Evolutionary conservation across 2,113 vertebrate species (phyloP).

Genomic region (Madoqua kirkii): DNA sequence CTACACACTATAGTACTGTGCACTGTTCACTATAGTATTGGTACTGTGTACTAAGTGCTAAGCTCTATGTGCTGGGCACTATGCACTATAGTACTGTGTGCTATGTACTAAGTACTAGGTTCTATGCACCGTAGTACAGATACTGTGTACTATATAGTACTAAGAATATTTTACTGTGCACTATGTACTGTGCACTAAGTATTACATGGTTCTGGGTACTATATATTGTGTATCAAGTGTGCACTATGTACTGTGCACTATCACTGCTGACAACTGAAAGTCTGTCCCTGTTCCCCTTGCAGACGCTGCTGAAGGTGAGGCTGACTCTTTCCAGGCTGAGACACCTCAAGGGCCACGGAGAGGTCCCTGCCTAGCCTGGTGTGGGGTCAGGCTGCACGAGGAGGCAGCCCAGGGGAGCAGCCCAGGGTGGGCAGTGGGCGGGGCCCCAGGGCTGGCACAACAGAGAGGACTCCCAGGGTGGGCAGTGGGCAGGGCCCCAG

Average conservation of each 20-base stretch:
- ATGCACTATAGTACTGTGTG: not conserved
- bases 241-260: not conserved
- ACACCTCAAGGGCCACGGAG: not conserved
- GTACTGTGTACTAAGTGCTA: not conserved
- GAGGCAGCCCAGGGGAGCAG: not conserved
- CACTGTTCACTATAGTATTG: not conserved
- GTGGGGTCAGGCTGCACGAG: not conserved
- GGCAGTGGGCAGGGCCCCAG: not conserved
- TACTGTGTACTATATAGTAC: not conserved
- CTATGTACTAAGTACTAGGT: not conserved
- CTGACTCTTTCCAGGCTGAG: rapidly evolving
- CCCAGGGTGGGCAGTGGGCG: rapidly evolving
- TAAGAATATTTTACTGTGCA: not conserved
- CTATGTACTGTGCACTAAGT: not conserved
- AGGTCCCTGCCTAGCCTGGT: not conserved
- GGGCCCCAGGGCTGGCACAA: not conserved
- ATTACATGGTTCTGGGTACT: not conserved
- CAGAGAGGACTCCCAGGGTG: not conserved
- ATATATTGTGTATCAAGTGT: not conserved
- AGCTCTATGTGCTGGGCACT: not conserved
- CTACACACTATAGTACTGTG: not conserved
- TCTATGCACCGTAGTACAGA: not conserved
- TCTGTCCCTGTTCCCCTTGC: not conserved
- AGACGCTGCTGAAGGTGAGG: constrained; percentile 8
- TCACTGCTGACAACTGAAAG: not conserved